Conservation (phyloP, 2,888 invertebrate genomes). For the Tillus elongatus region DNA sequence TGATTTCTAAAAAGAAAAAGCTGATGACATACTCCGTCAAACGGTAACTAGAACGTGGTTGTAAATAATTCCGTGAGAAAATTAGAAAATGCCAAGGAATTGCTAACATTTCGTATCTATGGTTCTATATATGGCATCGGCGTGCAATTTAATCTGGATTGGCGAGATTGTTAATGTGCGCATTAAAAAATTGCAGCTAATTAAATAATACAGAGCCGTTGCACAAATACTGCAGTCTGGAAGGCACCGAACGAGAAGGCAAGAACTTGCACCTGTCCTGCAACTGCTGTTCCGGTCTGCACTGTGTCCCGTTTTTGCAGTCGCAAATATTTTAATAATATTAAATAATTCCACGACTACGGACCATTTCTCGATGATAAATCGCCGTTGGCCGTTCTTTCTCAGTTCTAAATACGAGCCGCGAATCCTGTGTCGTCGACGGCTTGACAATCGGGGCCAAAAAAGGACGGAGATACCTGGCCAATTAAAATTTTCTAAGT, state of each 20-base stretch:
- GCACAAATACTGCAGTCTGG: slow-evolving; percentile 35
- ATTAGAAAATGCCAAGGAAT: slow-evolving; percentile 30
- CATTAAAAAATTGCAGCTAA: slow-evolving; percentile 37
- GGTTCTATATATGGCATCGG: slow-evolving; percentile 33
- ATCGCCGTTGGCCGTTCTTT: slow-evolving; percentile 25
- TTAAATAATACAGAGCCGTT: slow-evolving; percentile 39
- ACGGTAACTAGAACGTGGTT: slow-evolving; percentile 9
- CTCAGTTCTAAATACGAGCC: slow-evolving; percentile 27
- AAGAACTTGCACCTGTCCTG: slow-evolving; percentile 37
- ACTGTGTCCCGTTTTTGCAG: slow-evolving; percentile 26
- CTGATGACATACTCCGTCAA: neutral
- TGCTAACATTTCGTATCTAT: slow-evolving; percentile 30
- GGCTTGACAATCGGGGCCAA: too few relatives aligned
- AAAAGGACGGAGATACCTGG: slow-evolving; percentile 38
- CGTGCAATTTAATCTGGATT: slow-evolving; percentile 36
- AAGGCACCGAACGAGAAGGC: slow-evolving; percentile 31
- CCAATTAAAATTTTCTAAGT: slow-evolving; percentile 44
- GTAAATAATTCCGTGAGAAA: slow-evolving; percentile 32
- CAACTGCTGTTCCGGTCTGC: slow-evolving; percentile 35
- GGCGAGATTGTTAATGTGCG: slow-evolving; percentile 35
- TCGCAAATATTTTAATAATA: slow-evolving; percentile 40
- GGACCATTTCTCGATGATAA: slow-evolving; percentile 37
- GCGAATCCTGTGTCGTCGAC: too few relatives aligned
- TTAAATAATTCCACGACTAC: slow-evolving; percentile 38
- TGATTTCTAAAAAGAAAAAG: slow-evolving; percentile 3